Percentiles rank a stretch among this genome's conserved stretches.
phyloP scores from a whole-genome alignment of 2,113 vertebrate genomes.

The Cromileptes altivelis region DNA sequence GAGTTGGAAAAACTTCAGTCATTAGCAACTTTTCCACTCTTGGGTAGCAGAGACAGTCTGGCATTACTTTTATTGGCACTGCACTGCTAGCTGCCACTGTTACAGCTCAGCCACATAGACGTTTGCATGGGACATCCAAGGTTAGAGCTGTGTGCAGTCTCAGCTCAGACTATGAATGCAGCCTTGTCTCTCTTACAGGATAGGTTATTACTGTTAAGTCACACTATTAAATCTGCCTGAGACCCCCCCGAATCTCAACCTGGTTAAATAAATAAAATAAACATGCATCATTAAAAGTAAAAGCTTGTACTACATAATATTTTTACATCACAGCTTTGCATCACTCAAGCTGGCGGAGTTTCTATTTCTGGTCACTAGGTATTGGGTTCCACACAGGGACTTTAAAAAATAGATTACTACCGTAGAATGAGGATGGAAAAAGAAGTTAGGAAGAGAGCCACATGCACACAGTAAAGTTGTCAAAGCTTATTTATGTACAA shows the following conservation, averaged over 20 bases:
- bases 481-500: slow-evolving; percentile 37
- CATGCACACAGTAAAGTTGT: slow-evolving; percentile 33
- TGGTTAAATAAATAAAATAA: slow-evolving; percentile 9
- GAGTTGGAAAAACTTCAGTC: no score
- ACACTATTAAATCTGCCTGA: background rate
- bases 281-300: background rate
- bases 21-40: no score
- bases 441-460: slow-evolving; percentile 13
- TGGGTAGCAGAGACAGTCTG: no score
- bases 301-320: background rate
- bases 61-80: no score
- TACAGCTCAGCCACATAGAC: no score
- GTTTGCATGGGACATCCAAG: no score
- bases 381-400: slow-evolving; percentile 16
- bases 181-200: slow-evolving; percentile 8
- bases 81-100: no score
- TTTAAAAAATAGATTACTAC: slow-evolving; percentile 11
- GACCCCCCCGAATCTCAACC: background rate
- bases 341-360: background rate
- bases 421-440: slow-evolving; percentile 46
- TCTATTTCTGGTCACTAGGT: slow-evolving; percentile 21
- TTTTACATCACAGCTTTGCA: background rate
- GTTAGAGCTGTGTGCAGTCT: no score
- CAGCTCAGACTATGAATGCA: no score
- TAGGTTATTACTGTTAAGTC: background rate